A percentile compares a stretch with the other conserved stretches of the same genome.
phyloP scores from a whole-genome alignment of 2,797 vertebrate species.

The Limnodromus scolopaceus region DNA sequence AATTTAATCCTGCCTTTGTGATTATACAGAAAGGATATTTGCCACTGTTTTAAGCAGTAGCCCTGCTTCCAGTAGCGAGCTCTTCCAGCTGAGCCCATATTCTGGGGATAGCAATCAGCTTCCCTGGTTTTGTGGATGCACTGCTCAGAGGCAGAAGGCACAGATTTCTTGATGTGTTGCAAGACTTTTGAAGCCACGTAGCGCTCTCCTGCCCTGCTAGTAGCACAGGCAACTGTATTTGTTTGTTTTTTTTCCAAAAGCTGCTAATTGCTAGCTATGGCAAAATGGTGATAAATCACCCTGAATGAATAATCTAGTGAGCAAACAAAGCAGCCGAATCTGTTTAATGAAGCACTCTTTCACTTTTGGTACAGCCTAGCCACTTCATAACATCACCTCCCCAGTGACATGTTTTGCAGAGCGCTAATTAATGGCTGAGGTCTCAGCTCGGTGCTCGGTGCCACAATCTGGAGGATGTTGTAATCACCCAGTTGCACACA shows the following conservation, averaged over 20 bases:
- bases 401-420: conserved; percentile 30
- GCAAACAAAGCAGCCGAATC: conserved; percentile 46
- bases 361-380: conserved; percentile 34
- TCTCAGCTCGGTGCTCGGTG: background rate
- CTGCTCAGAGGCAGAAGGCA: background rate
- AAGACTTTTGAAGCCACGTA: background rate
- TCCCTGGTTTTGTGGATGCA: background rate
- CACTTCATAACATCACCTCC: conserved; percentile 36
- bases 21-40: background rate
- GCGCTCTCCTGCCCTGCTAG: background rate
- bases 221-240: background rate
- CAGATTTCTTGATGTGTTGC: background rate
- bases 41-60: background rate
- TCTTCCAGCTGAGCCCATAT: background rate
- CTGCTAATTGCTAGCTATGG: conserved; percentile 41
- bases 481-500: background rate
- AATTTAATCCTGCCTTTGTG: background rate
- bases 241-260: background rate
- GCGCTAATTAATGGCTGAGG: conserved; percentile 23
- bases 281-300: conserved; percentile 47
- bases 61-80: background rate
- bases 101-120: background rate
- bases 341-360: conserved; percentile 42
- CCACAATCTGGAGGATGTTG: background rate
- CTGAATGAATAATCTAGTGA: conserved; percentile 39